Evolutionary conservation across 2,797 vertebrate genomes (phyloP).

Genomic region (Anisognathus igniventris): DNA sequence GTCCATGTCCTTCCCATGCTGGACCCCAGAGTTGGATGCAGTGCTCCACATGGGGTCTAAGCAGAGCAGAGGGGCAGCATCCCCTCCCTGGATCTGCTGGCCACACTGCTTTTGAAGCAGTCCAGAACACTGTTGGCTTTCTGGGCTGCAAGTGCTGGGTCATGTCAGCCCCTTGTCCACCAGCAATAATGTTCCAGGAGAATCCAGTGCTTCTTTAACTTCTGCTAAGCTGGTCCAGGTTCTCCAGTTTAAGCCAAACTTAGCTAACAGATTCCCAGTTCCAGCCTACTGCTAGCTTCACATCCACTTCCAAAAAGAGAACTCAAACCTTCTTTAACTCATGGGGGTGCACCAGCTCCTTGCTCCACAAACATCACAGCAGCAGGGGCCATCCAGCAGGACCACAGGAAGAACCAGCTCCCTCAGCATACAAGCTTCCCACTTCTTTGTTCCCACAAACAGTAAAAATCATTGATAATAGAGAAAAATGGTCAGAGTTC

Average conservation of each 20-base stretch:
- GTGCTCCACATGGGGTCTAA: neutral
- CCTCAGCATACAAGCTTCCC: neutral
- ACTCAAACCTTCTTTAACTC: neutral
- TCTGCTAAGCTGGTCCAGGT: neutral
- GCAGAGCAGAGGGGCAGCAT: neutral
- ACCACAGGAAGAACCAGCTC: rapidly evolving
- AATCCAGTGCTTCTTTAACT: neutral
- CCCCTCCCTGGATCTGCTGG: neutral
- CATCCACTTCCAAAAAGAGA: neutral
- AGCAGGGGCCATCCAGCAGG: neutral
- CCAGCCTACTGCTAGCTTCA: neutral
- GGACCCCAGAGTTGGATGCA: neutral
- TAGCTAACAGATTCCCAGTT: neutral
- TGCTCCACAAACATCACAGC: neutral
- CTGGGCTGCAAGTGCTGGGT: neutral
- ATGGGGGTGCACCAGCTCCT: neutral
- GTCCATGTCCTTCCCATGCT: neutral
- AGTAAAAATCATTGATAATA: neutral
- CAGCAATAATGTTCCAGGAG: neutral
- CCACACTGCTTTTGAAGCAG: neutral
- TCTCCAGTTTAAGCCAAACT: neutral
- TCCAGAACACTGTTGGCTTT: rapidly evolving
- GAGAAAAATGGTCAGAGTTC: neutral
- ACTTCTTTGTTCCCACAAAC: neutral
- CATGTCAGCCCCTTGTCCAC: neutral